These are phyloP conservation scores for Ametastegia equiseti DNA, from an alignment of 2,888 invertebrate species.

Conservation along the genomic window DNA sequence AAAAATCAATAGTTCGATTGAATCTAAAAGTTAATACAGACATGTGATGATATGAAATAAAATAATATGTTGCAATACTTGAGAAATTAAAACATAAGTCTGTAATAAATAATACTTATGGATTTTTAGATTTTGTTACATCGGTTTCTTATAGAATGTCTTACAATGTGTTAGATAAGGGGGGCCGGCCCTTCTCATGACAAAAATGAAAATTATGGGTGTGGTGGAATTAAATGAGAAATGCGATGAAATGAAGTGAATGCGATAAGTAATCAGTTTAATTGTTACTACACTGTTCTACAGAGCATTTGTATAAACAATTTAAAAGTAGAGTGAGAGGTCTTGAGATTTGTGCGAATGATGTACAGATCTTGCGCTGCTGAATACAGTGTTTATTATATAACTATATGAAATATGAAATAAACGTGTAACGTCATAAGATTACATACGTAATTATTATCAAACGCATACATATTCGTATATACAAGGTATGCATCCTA, in stretches of 20 bases:
- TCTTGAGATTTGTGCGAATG: constrained; percentile 44
- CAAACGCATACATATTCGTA: constrained; percentile 54
- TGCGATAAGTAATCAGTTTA: constrained; percentile 9
- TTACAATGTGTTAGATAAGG: constrained; percentile 30
- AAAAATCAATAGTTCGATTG: background rate
- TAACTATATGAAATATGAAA: constrained; percentile 48
- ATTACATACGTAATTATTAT: constrained; percentile 47
- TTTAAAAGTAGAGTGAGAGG: constrained; percentile 22
- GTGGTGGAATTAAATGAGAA: background rate
- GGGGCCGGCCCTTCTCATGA: constrained; percentile 65
- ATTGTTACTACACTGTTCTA: background rate
- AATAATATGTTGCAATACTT: constrained; percentile 12
- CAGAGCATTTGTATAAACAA: constrained; percentile 7
- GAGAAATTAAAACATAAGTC: background rate
- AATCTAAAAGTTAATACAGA: too few species aligned
- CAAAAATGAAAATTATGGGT: constrained; percentile 29
- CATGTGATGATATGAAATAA: background rate
- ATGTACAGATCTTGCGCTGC: constrained; percentile 51
- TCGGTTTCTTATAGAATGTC: constrained; percentile 28
- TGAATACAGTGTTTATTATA: constrained; percentile 49
- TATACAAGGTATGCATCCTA: background rate
- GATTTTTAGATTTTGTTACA: constrained; percentile 25
- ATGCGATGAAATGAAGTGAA: constrained; percentile 22
- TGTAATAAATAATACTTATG: background rate
- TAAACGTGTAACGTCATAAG: constrained; percentile 21